Percentiles rank a stretch among this genome's conserved stretches.
These are phyloP conservation scores for Dolichopus griseipennis DNA, from an alignment of 2,888 invertebrate species.

Conservation along the genomic window DNA sequence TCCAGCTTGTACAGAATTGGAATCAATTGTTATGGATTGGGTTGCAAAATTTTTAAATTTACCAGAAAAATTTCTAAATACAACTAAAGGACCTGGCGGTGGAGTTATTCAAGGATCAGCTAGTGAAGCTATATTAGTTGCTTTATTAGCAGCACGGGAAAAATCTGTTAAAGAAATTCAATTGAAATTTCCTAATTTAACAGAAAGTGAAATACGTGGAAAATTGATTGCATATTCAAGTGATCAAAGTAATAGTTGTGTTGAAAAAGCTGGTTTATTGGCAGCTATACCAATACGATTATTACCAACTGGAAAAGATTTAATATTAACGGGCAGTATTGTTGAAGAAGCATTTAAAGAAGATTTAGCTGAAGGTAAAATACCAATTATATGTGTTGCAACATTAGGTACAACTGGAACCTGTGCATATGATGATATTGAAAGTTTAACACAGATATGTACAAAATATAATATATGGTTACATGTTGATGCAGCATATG, in stretches of 20 bases:
- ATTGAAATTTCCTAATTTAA: constrained; percentile 49
- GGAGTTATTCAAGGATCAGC: constrained; percentile 87
- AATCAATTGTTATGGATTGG: constrained; percentile 90
- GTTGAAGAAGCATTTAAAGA: constrained; percentile 62
- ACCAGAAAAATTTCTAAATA: constrained; percentile 72
- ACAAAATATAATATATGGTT: constrained; percentile 70
- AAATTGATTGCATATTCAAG: constrained; percentile 76
- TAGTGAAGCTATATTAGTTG: constrained; percentile 79
- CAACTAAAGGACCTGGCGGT: constrained; percentile 68
- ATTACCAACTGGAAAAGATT: constrained; percentile 51
- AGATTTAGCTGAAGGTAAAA: constrained; percentile 67
- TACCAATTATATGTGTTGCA: constrained; percentile 79
- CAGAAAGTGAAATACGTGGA: constrained; percentile 54
- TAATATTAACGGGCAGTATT: constrained; percentile 57
- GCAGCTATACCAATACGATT: constrained; percentile 69
- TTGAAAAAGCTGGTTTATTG: constrained; percentile 76
- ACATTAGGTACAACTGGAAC: constrained; percentile 84
- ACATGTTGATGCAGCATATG: constrained; percentile 95
- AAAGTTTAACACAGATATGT: constrained; percentile 76
- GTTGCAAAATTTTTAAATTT: constrained; percentile 74
- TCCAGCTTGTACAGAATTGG: constrained; percentile 86
- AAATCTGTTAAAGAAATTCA: constrained; percentile 53
- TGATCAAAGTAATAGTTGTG: constrained; percentile 81
- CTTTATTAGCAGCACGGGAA: constrained; percentile 68
- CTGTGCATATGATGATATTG: constrained; percentile 77